Evolutionary conservation across 2,113 vertebrate genomes (phyloP).

Genomic region (sheep (Ovis aries)): ARS-UI_Ramb_v3.0 NC_056070.1:8871501-8872000

Average conservation of each 20-base stretch:
- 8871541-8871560: background rate
- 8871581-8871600: background rate
- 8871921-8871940: background rate
- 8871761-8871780: background rate
- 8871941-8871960: background rate
- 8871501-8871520: background rate
- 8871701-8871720: constrained; percentile 20
- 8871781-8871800: background rate
- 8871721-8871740: constrained; percentile 36
- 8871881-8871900: background rate
- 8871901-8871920: background rate
- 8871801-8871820: background rate
- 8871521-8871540: background rate
- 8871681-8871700: constrained; percentile 33
- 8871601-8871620: constrained; percentile 15
- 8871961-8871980: background rate
- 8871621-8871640: background rate
- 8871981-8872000: too few species aligned
- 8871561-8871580: background rate
- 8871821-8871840: background rate
- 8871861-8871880: background rate
- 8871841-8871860: background rate
- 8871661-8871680: background rate
- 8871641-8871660: background rate
- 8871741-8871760: constrained; percentile 17